A percentile compares a stretch with the other conserved stretches of the same genome.
Conservation (phyloP, 1,140 invertebrate species). For the Nebria ingens region DNA sequence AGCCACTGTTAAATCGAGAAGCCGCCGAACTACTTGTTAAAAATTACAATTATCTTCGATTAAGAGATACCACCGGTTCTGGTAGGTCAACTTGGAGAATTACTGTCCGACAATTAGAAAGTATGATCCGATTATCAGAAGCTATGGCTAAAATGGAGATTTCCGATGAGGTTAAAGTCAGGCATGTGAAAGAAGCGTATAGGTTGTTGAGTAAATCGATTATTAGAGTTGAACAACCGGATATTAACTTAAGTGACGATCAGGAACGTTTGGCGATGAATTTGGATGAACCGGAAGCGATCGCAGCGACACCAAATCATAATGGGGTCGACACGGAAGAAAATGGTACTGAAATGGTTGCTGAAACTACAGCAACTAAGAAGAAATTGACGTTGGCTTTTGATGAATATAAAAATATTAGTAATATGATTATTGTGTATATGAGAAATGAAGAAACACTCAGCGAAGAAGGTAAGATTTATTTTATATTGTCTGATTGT, state of each 20-base stretch:
- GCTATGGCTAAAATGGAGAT: conserved; percentile 95
- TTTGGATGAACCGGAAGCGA: conserved; percentile 36
- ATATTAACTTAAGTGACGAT: conserved; percentile 77
- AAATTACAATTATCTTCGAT: conserved; percentile 78
- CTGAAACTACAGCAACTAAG: conserved; percentile 38
- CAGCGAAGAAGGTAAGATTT: conserved; percentile 47
- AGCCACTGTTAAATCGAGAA: conserved; percentile 80
- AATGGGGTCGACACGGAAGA: conserved; percentile 26
- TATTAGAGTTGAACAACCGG: conserved; percentile 94
- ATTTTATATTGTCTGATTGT: conserved; percentile 14
- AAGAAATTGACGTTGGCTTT: conserved; percentile 86
- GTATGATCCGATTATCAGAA: conserved; percentile 92
- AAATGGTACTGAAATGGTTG: conserved; percentile 19
- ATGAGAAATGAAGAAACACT: conserved; percentile 76
- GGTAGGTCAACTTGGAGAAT: conserved; percentile 83
- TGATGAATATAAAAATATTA: conserved; percentile 88
- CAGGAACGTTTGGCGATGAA: conserved; percentile 41
- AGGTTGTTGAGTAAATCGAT: conserved; percentile 96
- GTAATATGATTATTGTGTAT: conserved; percentile 82
- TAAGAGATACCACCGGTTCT: conserved; percentile 64
- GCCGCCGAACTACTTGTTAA: conserved; percentile 77
- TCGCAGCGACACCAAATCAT: no score
- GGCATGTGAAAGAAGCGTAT: conserved; percentile 91
- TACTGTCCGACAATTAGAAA: conserved; percentile 98
- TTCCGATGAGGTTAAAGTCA: conserved; percentile 70